Evolutionary conservation across 2,113 vertebrate genomes (phyloP).

Genomic region (Pachycephala philippinensis): DNA sequence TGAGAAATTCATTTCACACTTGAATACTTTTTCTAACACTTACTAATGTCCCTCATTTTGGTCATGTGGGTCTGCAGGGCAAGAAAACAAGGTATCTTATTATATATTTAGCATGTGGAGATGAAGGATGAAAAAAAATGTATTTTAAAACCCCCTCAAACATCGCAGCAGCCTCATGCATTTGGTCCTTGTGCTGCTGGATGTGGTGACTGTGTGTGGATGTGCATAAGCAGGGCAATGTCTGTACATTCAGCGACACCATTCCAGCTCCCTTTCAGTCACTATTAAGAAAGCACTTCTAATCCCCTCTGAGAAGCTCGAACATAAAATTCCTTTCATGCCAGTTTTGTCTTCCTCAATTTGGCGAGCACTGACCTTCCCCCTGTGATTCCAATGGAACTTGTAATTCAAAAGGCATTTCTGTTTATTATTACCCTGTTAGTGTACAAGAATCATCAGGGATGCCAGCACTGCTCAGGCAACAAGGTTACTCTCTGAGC

Average conservation of each 20-base stretch:
- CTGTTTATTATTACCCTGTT: conserved; percentile 47
- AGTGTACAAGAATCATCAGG: not conserved
- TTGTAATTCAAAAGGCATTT: conserved; percentile 52
- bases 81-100: conserved; percentile 62
- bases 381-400: conserved; percentile 53
- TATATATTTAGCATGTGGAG: conserved; percentile 44
- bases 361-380: conserved; percentile 35
- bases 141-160: conserved; percentile 10
- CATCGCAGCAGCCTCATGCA: not conserved
- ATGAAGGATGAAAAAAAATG: conserved; percentile 6
- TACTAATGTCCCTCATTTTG: conserved; percentile 65
- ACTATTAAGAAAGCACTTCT: conserved; percentile 30
- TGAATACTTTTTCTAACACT: conserved; percentile 69
- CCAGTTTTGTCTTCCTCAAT: conserved; percentile 52
- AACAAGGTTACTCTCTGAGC: conserved; percentile 3
- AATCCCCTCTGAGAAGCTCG: conserved; percentile 31
- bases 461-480: not conserved
- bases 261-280: conserved; percentile 28
- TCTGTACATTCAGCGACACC: conserved; percentile 29
- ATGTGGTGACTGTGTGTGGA: not conserved
- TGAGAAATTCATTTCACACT: conserved; percentile 70
- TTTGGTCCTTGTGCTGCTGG: not conserved
- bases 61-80: conserved; percentile 52
- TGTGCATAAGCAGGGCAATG: not conserved
- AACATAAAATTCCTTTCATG: conserved; percentile 63